Percentiles rank a stretch among this genome's conserved stretches.
phyloP scores from a whole-genome alignment of 2,888 invertebrate genomes.

The Melieria picta region DNA sequence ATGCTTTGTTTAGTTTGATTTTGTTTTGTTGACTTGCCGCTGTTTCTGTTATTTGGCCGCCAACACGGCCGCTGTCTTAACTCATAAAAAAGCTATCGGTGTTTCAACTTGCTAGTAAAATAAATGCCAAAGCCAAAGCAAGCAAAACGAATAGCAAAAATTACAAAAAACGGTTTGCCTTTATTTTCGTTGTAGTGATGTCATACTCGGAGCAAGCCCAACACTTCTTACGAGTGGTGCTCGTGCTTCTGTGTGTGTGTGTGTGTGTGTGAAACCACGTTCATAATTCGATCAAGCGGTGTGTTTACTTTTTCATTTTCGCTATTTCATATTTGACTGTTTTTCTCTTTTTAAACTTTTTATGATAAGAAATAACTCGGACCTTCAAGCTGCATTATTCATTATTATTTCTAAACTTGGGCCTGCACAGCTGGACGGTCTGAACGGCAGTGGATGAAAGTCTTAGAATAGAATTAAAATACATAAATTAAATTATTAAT shows the following conservation, averaged over 20 bases:
- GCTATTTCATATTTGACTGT: too few relatives aligned
- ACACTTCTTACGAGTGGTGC: not conserved
- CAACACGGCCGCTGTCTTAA: not conserved
- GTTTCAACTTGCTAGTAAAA: not conserved
- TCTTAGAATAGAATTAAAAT: too few relatives aligned
- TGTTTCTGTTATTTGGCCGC: not conserved
- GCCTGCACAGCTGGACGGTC: too few relatives aligned
- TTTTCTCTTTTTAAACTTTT: too few relatives aligned
- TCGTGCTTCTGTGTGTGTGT: not conserved
- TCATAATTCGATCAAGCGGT: too few relatives aligned
- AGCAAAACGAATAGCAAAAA: not conserved
- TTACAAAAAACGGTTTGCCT: not conserved
- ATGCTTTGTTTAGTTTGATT: not conserved
- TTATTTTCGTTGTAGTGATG: constrained; percentile 5
- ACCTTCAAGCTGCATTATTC: too few relatives aligned
- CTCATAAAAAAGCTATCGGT: not conserved
- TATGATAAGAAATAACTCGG: too few relatives aligned
- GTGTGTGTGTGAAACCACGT: not conserved
- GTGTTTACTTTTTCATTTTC: too few relatives aligned
- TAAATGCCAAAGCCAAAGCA: not conserved
- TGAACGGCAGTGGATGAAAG: too few relatives aligned
- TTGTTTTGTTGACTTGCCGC: constrained; percentile 10
- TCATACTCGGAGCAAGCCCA: not conserved
- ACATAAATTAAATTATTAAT: too few relatives aligned
- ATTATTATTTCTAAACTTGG: too few relatives aligned